Evolutionary conservation across 2,888 invertebrate genomes (phyloP).

Genomic region (Trissonchulus latispiculum): DNA sequence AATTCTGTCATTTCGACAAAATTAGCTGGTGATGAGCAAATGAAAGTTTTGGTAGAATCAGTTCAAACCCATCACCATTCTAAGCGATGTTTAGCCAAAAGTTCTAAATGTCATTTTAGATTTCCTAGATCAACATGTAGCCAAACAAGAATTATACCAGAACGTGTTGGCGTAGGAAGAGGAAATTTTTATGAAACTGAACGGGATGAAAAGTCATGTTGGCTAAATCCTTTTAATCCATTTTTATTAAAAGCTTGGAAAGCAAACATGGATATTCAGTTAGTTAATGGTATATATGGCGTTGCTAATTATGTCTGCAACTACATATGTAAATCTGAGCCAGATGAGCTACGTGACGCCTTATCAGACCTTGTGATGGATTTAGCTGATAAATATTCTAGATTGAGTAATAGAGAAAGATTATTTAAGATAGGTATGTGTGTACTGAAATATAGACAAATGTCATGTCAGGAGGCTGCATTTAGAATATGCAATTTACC

Average conservation of each 20-base stretch:
- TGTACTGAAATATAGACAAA: neutral
- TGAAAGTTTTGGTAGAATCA: neutral
- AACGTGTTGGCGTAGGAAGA: neutral
- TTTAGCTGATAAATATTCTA: no score
- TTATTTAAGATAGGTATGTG: neutral
- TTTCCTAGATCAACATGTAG: neutral
- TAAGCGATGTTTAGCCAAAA: neutral
- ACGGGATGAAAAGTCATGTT: neutral
- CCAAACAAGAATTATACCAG: neutral
- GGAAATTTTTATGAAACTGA: no score
- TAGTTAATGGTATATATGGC: neutral
- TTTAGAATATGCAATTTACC: neutral
- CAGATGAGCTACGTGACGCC: no score
- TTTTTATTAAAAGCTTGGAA: neutral
- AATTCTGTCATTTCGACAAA: neutral
- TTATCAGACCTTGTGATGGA: no score
- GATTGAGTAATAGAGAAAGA: no score
- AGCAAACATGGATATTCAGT: no score
- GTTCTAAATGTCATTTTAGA: neutral
- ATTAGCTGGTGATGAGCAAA: neutral
- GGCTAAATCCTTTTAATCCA: neutral
- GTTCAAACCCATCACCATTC: neutral
- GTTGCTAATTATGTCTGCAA: neutral
- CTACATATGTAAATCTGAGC: slow-evolving; percentile 1
- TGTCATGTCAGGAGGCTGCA: slow-evolving; percentile 1